Conservation (phyloP, 2,113 vertebrate species). For the Aspidoscelis tigris region DNA sequence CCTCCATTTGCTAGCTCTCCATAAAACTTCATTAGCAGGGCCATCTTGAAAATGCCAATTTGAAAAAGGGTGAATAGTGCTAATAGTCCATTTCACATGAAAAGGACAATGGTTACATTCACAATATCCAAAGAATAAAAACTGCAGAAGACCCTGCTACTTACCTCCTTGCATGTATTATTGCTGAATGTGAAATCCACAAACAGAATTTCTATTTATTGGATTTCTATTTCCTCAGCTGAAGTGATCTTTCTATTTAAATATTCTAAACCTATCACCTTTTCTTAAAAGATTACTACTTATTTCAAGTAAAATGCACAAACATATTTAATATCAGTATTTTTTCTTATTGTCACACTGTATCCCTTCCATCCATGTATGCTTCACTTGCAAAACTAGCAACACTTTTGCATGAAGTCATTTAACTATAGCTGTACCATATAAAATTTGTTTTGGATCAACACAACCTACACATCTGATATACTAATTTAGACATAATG, state of each 20-base stretch:
- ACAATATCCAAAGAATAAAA: neutral
- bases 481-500: neutral
- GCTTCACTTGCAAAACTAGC: neutral
- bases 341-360: neutral
- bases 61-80: neutral
- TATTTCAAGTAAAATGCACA: neutral
- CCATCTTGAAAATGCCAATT: neutral
- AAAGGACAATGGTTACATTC: neutral
- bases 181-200: neutral
- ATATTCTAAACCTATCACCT: neutral
- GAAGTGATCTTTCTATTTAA: neutral
- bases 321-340: neutral
- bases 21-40: neutral
- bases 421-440: neutral
- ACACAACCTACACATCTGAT: neutral
- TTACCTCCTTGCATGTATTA: neutral
- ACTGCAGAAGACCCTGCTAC: neutral
- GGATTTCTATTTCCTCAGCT: neutral
- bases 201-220: neutral
- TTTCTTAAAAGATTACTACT: neutral
- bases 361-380: neutral
- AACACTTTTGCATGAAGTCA: neutral
- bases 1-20: slow-evolving; percentile 5
- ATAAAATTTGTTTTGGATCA: neutral
- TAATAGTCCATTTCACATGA: neutral